These are phyloP conservation scores for Pocillopora damicornis DNA, from an alignment of 64 coral and sea anemone species.

Conservation along the genomic window DNA sequence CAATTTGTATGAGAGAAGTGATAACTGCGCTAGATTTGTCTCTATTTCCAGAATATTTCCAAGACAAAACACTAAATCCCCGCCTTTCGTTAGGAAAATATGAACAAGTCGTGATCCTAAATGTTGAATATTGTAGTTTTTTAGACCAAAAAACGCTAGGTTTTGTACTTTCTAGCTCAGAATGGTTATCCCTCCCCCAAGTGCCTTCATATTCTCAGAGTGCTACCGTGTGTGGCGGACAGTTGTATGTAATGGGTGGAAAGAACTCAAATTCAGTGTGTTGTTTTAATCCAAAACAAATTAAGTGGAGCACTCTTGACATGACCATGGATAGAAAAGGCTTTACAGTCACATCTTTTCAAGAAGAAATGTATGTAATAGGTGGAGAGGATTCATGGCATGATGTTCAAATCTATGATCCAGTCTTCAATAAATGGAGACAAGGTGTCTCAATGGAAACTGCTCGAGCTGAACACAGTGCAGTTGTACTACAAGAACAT, in stretches of 20 bases:
- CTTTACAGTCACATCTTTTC: not conserved
- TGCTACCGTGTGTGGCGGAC: constrained; percentile 6
- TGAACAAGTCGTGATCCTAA: not conserved
- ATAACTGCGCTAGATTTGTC: constrained; percentile 13
- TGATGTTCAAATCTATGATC: not conserved
- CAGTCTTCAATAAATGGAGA: constrained; percentile 10
- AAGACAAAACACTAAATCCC: not conserved
- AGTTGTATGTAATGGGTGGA: not conserved
- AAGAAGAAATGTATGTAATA: constrained; percentile 30
- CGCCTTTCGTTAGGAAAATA: not conserved
- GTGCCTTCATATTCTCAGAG: not conserved
- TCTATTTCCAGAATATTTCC: not conserved
- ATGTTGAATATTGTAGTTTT: no score
- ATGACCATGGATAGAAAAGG: not conserved
- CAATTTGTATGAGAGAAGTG: not conserved
- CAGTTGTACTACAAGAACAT: constrained; percentile 13
- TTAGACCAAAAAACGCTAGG: no score
- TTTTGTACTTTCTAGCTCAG: not conserved
- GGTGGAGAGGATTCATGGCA: constrained; percentile 2
- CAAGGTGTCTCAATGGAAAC: not conserved
- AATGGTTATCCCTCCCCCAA: not conserved
- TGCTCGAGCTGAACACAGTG: constrained; percentile 8
- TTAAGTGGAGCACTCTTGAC: not conserved
- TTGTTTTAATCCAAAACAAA: not conserved
- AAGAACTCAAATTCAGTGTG: not conserved